Evolutionary conservation across 2,888 invertebrate genomes (phyloP), one percentile per base, ranked within the genome.

Genomic region (Sphinx pinastri): DNA sequence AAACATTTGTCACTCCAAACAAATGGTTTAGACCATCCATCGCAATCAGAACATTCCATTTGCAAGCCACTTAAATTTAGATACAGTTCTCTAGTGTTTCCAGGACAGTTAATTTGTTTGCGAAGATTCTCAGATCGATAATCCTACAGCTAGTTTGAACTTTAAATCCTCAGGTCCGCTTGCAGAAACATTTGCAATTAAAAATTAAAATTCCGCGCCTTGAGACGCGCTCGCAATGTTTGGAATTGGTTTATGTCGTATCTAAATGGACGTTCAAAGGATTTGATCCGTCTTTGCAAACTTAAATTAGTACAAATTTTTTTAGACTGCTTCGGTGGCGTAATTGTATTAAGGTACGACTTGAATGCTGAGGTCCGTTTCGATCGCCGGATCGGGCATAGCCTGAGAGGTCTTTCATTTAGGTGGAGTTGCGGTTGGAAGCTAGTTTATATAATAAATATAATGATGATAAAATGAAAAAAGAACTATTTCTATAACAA

Each of bases 121-220:
- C 49, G 47, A 63, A 19, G 60, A 60, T 47, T 63, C 13, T 47
- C 63, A 63, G 63, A 47, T 63, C 19, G 63, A 63, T 63, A 63
- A 63, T 63, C 63, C 63, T 49, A 19, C 63, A 63, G 63, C 63
- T 63, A 63, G 63, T 49, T 63, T 63, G 63, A 63, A 63, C 63
- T 63, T 63, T 63, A 63, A 63, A 63, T 63, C 63, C 49, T 47
- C 8, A 12, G 11, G 19, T 49, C 63, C 19, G 6, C 19, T 63
- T 47, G 16, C 19, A 63, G 63, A 63, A 19, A 49, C 49, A 63
- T 47, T 49, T 13, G 6, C 63, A 63, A 63, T 63, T 63, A 19
- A 63, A 47, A 49, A 49, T 49, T 63, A 7, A 63, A 63, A 63
- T 63, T 47, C 49, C 19, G 49, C 49, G 49, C 12, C 12, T 49